These are phyloP conservation scores for Drosophila kanekoi DNA, from an alignment of 2,888 invertebrate species.

Conservation along the genomic window DNA sequence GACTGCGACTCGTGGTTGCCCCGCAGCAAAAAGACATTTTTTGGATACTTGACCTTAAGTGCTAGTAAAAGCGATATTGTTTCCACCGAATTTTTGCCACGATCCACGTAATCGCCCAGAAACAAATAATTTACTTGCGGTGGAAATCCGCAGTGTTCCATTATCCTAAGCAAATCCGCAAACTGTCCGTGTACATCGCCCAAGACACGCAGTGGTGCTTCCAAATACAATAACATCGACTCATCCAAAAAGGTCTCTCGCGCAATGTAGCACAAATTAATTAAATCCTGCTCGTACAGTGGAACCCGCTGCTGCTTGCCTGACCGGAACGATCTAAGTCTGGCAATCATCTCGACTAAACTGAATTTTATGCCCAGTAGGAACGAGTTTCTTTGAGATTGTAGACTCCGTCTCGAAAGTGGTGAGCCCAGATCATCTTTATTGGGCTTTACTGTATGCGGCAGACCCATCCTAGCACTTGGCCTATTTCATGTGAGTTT, in stretches of 20 bases:
- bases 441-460: background rate
- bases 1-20: conserved; percentile 91
- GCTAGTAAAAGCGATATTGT: conserved; percentile 42
- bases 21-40: conserved; percentile 30
- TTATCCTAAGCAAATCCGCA: conserved; percentile 35
- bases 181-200: conserved; percentile 54
- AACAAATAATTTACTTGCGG: conserved; percentile 38
- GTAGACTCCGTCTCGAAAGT: no score
- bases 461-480: background rate
- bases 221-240: conserved; percentile 39
- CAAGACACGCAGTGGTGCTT: conserved; percentile 35
- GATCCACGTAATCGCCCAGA: conserved; percentile 57
- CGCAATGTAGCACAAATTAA: conserved; percentile 21
- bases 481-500: background rate
- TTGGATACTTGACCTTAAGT: conserved; percentile 41
- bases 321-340: conserved; percentile 8
- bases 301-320: conserved; percentile 15
- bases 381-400: background rate
- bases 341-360: conserved; percentile 21
- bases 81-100: conserved; percentile 49
- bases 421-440: background rate
- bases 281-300: conserved; percentile 27
- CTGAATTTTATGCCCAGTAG: background rate
- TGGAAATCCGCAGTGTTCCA: conserved; percentile 33
- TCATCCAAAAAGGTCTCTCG: conserved; percentile 26